Conservation (phyloP, 2,888 invertebrate genomes). For the Macropis europaea region DNA sequence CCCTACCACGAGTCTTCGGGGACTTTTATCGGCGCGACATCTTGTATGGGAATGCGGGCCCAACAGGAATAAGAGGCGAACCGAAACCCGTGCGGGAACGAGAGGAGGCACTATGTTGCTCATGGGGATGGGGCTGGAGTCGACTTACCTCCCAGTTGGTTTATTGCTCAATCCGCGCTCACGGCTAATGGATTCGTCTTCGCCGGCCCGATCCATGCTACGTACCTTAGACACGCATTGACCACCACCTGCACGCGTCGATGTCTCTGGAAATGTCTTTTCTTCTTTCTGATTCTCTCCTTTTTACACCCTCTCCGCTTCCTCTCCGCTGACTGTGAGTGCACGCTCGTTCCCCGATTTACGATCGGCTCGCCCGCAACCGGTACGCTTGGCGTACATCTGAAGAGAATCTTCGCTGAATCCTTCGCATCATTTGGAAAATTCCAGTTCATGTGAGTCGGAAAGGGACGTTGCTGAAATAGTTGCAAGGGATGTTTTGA, state of each 20-base stretch:
- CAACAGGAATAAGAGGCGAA: slow-evolving; percentile 73
- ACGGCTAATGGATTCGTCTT: slow-evolving; percentile 78
- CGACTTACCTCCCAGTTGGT: slow-evolving; percentile 79
- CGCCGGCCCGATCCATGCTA: slow-evolving; percentile 57
- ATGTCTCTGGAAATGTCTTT: slow-evolving; percentile 36
- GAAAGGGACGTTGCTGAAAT: too few relatives aligned
- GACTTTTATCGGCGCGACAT: slow-evolving; percentile 79
- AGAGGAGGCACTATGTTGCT: slow-evolving; percentile 40
- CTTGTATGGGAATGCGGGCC: slow-evolving; percentile 79
- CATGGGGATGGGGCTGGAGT: slow-evolving; percentile 55
- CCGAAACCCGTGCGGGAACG: slow-evolving; percentile 57
- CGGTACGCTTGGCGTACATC: too few relatives aligned
- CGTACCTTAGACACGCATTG: slow-evolving; percentile 59
- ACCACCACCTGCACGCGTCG: slow-evolving; percentile 52
- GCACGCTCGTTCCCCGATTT: slow-evolving; percentile 21
- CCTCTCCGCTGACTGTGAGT: neutral
- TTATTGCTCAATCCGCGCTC: slow-evolving; percentile 79
- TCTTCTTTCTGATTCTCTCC: slow-evolving; percentile 2
- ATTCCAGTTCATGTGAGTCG: too few relatives aligned
- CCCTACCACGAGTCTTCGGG: slow-evolving; percentile 64
- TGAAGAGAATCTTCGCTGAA: too few relatives aligned
- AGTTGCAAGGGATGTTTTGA: too few relatives aligned
- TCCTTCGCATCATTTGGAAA: too few relatives aligned
- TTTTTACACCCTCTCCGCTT: neutral
- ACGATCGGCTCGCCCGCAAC: too few relatives aligned